Base-by-base conservation (phyloP, 1,140 invertebrate species). In the Temnothorax longispinosus region DNA sequence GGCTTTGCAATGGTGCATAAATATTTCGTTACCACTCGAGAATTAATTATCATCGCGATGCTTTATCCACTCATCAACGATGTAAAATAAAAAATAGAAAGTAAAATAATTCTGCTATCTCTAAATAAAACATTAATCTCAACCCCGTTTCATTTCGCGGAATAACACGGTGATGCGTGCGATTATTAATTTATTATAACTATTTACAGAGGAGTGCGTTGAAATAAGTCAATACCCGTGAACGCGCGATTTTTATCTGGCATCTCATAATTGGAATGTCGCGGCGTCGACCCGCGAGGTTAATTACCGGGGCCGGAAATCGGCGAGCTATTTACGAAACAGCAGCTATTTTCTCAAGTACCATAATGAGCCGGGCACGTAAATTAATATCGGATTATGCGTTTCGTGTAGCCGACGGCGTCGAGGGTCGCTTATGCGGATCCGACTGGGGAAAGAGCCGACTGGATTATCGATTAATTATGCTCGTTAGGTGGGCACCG, bases 391-490 rank as follows among this genome's bases (percentile, higher is more conserved):
- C n/a, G 69, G 69, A 84, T 75, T 84, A 84, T 62, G 69, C 41
- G 54, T 75, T 84, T 54, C 54, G 64, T 44, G 15, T 58, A 82
- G 56, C 54, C 44, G 41, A 35, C 52, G 38, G 50, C 41, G 44
- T 47, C 38, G 54, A 32, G 32, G 11, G 58, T 27, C 71, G 71
- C 71, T 77, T 77, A 69, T 41, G 52, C 15, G 50, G 52, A 67
- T 44, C 38, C 52, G 27, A 27, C 27, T 27, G 38, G 52, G 27
- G 27, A 27, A 32, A 6, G 47, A 11, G 15, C 50, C 35, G 60
- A 67, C 81, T 54, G 74, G 82, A 85, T 85, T 85, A 85, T 85
- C 82, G 82, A 85, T 85, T 78, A 78, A 85, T 85, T 85, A 85
- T 85, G 47, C 47, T 85, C 82, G 62, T 85, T 85, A 85, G 58